A percentile compares a stretch with the other conserved stretches of the same genome.
These are phyloP conservation scores for Yoshiicerus persimilis DNA, from an alignment of 1,140 invertebrate species.

Conservation along the genomic window DNA sequence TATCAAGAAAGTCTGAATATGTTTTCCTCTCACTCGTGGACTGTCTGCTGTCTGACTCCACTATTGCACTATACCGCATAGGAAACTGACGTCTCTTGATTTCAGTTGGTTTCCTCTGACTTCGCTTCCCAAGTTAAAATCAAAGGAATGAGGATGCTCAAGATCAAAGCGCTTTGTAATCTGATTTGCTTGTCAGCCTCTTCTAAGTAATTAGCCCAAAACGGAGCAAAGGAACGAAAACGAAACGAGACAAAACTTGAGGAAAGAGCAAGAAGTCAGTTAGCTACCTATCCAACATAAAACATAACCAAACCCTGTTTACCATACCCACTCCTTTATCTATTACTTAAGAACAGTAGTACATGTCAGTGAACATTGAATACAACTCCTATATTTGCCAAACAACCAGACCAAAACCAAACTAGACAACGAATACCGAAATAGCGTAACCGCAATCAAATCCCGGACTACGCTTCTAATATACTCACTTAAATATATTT, in stretches of 20 bases:
- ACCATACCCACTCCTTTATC: neutral
- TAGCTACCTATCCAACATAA: neutral
- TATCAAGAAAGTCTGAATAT: neutral
- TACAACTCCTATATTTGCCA: neutral
- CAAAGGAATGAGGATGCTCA: constrained; percentile 15
- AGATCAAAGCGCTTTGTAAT: constrained; percentile 22
- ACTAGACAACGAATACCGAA: neutral
- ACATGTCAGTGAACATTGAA: neutral
- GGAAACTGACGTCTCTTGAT: neutral
- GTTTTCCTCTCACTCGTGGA: neutral
- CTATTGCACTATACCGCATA: neutral
- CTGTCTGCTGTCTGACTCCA: neutral
- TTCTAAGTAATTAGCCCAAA: constrained; percentile 14
- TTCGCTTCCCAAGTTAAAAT: constrained; percentile 1
- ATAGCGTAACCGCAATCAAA: neutral
- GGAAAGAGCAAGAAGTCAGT: neutral
- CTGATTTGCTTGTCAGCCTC: constrained; percentile 15
- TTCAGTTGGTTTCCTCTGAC: neutral
- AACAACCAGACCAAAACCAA: neutral
- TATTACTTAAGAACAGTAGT: neutral
- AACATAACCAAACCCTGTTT: neutral
- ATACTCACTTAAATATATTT: neutral
- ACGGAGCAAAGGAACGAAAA: neutral
- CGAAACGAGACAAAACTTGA: neutral
- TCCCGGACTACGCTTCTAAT: neutral